Conservation (phyloP, 1,140 invertebrate species). For the Drosophila aff. region DNA sequence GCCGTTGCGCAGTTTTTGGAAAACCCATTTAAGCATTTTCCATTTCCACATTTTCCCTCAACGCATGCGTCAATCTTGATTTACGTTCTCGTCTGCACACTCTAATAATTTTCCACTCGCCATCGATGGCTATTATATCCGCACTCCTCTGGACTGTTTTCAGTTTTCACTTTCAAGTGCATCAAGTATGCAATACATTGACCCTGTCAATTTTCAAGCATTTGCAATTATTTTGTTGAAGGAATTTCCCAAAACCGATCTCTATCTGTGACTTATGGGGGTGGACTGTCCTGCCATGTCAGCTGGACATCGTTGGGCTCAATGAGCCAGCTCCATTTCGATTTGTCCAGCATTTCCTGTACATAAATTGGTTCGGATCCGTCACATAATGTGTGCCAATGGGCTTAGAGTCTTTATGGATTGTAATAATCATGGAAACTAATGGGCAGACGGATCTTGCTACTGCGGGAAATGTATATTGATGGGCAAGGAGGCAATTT, state of each 20-base stretch:
- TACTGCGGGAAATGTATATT: background rate
- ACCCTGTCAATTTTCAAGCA: slow-evolving; percentile 53
- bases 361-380: slow-evolving; percentile 25
- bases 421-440: slow-evolving; percentile 15
- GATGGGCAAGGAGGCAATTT: too few species aligned
- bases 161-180: slow-evolving; percentile 55
- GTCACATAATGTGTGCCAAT: slow-evolving; percentile 16
- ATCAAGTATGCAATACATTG: slow-evolving; percentile 58
- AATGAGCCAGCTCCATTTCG: slow-evolving; percentile 55
- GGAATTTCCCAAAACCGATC: slow-evolving; percentile 38
- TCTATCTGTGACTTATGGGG: slow-evolving; percentile 46
- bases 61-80: slow-evolving; percentile 72
- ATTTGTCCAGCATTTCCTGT: slow-evolving; percentile 69
- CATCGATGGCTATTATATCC: slow-evolving; percentile 40
- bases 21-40: slow-evolving; percentile 19
- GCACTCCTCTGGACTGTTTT: slow-evolving; percentile 32
- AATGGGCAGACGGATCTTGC: background rate
- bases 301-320: slow-evolving; percentile 22
- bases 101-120: slow-evolving; percentile 77
- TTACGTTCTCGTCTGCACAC: slow-evolving; percentile 51
- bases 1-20: slow-evolving; percentile 66
- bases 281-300: slow-evolving; percentile 45
- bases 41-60: slow-evolving; percentile 25
- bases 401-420: slow-evolving; percentile 31
- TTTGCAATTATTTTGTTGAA: slow-evolving; percentile 62